A percentile compares a stretch with the other conserved stretches of the same genome.
Evolutionary conservation across 2,113 vertebrate species (phyloP).

Genomic region (Nanorana parkeri): DNA sequence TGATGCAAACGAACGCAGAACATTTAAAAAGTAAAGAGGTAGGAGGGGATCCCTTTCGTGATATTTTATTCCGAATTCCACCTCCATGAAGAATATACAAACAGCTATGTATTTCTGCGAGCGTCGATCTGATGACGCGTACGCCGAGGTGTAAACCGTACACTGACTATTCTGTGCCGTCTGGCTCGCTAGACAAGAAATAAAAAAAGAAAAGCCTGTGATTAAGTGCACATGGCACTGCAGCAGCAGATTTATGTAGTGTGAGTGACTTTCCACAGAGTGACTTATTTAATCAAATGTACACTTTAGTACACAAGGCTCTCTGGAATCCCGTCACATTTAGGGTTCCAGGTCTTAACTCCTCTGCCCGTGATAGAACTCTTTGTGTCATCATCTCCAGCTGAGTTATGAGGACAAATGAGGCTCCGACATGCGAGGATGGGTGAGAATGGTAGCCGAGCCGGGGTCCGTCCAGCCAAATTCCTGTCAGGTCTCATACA

Average conservation of each 20-base stretch:
- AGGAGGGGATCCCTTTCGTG: too few relatives aligned
- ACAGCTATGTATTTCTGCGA: too few relatives aligned
- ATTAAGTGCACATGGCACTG: constrained; percentile 32
- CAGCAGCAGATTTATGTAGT: constrained; percentile 48
- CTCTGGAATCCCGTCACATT: constrained; percentile 31
- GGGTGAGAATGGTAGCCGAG: constrained; percentile 18
- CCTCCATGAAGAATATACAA: too few relatives aligned
- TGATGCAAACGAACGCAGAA: too few relatives aligned
- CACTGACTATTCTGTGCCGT: constrained; percentile 13
- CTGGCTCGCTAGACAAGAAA: background rate
- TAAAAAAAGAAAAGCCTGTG: constrained; percentile 23
- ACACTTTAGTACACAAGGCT: constrained; percentile 25
- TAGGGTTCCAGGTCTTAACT: constrained; percentile 17
- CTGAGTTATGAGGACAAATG: constrained; percentile 6
- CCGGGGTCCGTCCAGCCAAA: background rate
- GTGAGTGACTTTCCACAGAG: constrained; percentile 50
- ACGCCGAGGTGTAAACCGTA: background rate
- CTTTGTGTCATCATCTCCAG: constrained; percentile 34
- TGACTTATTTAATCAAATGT: constrained; percentile 42
- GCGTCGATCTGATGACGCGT: constrained; percentile 25
- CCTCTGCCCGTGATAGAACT: background rate
- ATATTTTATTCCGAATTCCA: too few relatives aligned
- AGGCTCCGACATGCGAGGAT: background rate
- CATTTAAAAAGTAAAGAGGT: too few relatives aligned
- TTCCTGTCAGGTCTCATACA: constrained; percentile 38